These are phyloP conservation scores for Heliothis virescens DNA, from an alignment of 1,140 invertebrate species.

Conservation along the genomic window DNA sequence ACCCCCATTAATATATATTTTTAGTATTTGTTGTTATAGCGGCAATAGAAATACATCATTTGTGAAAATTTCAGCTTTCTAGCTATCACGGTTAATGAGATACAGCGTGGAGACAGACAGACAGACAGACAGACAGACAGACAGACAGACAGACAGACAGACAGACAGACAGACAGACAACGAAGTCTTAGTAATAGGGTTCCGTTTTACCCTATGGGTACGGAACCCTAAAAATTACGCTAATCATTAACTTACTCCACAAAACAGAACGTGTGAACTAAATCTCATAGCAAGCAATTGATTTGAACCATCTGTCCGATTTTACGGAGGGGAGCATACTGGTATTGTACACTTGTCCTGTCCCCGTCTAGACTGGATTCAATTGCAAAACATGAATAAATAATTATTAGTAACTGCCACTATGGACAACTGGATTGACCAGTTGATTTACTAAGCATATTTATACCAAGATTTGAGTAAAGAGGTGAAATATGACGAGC, in stretches of 20 bases:
- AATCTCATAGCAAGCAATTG: not conserved
- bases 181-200: no score
- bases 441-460: not conserved
- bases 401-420: not conserved
- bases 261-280: slow-evolving; percentile 27
- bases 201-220: no score
- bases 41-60: no score
- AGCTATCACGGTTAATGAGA: no score
- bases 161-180: no score
- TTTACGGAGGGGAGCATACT: slow-evolving; percentile 4
- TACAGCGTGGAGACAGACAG: no score
- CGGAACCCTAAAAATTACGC: no score
- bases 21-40: no score
- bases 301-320: not conserved
- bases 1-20: no score
- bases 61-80: no score
- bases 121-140: no score
- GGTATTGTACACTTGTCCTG: slow-evolving; percentile 23
- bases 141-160: no score
- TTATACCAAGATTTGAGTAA: not conserved
- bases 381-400: not conserved
- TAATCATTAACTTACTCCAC: not conserved
- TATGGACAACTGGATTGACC: not conserved
- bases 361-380: slow-evolving; percentile 8
- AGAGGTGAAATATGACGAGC: not conserved